Base-by-base conservation (phyloP, 2,888 invertebrate species). In the Synergus itoensis region DNA sequence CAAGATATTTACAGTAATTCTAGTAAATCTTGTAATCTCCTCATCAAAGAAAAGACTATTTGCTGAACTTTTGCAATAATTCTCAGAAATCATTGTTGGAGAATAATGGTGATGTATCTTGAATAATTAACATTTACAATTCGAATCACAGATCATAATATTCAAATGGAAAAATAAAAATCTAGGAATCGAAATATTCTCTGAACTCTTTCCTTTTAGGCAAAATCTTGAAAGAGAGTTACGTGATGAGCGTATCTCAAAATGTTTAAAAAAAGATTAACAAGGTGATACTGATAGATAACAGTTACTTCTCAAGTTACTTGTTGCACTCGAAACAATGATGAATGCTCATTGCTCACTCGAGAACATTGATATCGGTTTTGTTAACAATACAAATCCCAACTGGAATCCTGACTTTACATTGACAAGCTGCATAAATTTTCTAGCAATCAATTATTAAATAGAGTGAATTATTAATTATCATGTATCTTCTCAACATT, bases 261-360 rank as follows among this genome's bases (percentile, higher is more conserved):
- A n/a, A 40, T 21, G 45, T 69, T 28, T 69, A 53, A 53, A 40
- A 73, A 36, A 48, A 73, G 53, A 73, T 73, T 73, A 73, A 36
- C 73, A 73, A 53, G 73, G 53, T 53, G 36, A 65, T 18, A 65
- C 18, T 43, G 41, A 73, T 36, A 53, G 53, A 53, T 73, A 73
- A 73, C 36, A 53, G 36, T 48, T 73, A 48, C 40, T 73, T 73
- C 41, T 43, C 36, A 73, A 53, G 53, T 53, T 73, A 53, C 73
- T 69, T 69, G 48, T 69, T 48, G 36, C 40, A 73, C 48, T 73
- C 48, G 53, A 53, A 48, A 69, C 69, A 69, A 53, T 69, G 45
- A 69, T 69, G 48, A 69, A 69, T 69, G 69, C 28, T 69, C 69
- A 69, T 48, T 69, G 69, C 28, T 69, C 48, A 69, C 69, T 69